Percentiles rank a stretch among this genome's conserved stretches.
phyloP scores from a whole-genome alignment of 2,888 invertebrate genomes.

The Caenorhabditis imperialis region DNA sequence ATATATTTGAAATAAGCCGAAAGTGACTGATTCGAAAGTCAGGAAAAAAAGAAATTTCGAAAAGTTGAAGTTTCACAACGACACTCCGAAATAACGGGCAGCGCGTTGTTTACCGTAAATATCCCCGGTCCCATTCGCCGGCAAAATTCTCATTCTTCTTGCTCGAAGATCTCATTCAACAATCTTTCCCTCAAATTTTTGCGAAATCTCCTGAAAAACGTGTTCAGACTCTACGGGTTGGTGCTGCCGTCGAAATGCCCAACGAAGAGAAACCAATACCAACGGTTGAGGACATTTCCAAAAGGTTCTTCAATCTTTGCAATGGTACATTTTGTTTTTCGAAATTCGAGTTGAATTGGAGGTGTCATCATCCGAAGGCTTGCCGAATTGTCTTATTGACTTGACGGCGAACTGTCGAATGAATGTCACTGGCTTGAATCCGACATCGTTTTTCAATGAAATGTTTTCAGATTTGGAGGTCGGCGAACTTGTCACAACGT shows the following conservation, averaged over 20 bases:
- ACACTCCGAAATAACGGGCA: conserved; percentile 23
- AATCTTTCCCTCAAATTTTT: no score
- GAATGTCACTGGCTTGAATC: no score
- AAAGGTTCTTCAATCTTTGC: conserved; percentile 39
- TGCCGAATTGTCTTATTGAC: no score
- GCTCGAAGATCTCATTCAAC: no score
- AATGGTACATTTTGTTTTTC: conserved; percentile 29
- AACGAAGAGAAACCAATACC: conserved; percentile 2
- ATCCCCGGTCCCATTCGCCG: not conserved
- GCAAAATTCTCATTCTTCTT: no score
- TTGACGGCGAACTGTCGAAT: no score
- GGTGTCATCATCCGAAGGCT: no score
- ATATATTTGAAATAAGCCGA: not conserved
- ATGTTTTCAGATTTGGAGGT: conserved; percentile 54
- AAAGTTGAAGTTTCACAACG: conserved; percentile 1
- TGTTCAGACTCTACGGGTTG: conserved; percentile 35
- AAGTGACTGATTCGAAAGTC: no score
- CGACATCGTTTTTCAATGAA: no score
- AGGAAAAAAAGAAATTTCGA: conserved; percentile 7
- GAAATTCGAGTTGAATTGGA: no score
- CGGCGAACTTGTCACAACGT: conserved; percentile 53
- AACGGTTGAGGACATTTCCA: conserved; percentile 21
- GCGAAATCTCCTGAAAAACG: not conserved
- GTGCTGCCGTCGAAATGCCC: conserved; percentile 5
- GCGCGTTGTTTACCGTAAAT: conserved; percentile 24